Conservation (phyloP, 2,888 invertebrate genomes). For the Nasonia oneida region DNA sequence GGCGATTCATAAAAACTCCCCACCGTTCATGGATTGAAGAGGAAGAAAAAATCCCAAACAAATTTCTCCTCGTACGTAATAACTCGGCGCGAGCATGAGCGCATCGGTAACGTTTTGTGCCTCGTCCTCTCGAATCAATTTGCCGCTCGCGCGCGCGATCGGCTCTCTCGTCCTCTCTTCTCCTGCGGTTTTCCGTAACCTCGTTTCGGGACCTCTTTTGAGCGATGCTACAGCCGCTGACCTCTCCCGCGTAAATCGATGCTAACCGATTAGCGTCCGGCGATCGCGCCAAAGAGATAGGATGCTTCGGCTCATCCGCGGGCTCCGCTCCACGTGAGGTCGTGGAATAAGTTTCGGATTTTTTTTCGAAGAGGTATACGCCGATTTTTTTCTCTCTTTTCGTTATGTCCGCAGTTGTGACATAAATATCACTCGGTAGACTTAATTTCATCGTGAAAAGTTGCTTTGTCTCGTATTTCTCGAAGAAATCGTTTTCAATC, state of each 20-base stretch:
- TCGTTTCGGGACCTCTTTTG: constrained; percentile 52
- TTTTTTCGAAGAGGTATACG: neutral
- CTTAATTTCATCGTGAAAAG: neutral
- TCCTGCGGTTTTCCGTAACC: constrained; percentile 57
- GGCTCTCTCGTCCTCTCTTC: constrained; percentile 30
- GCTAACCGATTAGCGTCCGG: constrained; percentile 54
- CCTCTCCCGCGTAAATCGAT: constrained; percentile 51
- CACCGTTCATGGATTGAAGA: neutral
- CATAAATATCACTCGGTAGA: neutral
- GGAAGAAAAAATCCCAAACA: neutral
- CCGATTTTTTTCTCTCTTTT: neutral
- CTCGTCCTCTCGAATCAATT: constrained; percentile 52
- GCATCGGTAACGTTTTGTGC: constrained; percentile 39
- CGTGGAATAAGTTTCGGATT: neutral
- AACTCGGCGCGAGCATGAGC: neutral
- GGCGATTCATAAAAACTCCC: constrained; percentile 11
- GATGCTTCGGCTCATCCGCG: neutral
- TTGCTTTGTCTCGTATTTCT: neutral
- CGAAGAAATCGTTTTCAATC: too few relatives aligned
- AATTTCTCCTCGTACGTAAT: constrained; percentile 41
- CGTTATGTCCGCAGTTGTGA: neutral
- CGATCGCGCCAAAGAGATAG: constrained; percentile 37
- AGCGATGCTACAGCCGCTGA: constrained; percentile 12
- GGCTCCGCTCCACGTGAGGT: constrained; percentile 14
- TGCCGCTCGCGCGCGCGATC: constrained; percentile 36